These are phyloP conservation scores for Drosophila rubida DNA, from an alignment of 2,888 invertebrate genomes.

Conservation along the genomic window DNA sequence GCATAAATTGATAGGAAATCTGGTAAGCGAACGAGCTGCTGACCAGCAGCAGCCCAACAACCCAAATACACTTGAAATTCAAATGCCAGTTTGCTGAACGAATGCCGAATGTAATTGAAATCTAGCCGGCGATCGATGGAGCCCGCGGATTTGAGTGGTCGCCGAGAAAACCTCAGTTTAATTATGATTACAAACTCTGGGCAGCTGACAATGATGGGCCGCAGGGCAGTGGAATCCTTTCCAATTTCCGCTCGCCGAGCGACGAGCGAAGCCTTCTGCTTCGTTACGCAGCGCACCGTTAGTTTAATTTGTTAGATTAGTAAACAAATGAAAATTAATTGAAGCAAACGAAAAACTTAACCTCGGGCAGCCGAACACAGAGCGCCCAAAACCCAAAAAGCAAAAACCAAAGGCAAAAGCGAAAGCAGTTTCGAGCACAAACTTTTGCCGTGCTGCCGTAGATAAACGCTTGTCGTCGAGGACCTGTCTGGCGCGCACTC, in stretches of 20 bases:
- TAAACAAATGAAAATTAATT: conserved; percentile 82
- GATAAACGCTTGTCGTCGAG: conserved; percentile 71
- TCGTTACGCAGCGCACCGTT: conserved; percentile 49
- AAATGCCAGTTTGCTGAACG: conserved; percentile 1
- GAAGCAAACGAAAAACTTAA: conserved; percentile 81
- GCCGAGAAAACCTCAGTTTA: conserved; percentile 32
- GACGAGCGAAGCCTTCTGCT: not conserved
- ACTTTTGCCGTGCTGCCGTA: conserved; percentile 59
- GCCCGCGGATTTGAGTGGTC: not conserved
- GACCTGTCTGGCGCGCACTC: conserved; percentile 4
- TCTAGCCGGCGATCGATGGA: not conserved
- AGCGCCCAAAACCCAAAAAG: conserved; percentile 1
- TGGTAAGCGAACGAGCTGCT: conserved; percentile 1
- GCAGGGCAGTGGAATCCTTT: conserved; percentile 61
- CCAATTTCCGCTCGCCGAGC: conserved; percentile 67
- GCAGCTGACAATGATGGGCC: conserved; percentile 49
- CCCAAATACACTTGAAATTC: not conserved
- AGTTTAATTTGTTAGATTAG: conserved; percentile 82
- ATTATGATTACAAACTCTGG: conserved; percentile 66
- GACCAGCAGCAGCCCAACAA: conserved; percentile 1
- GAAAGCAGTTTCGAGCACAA: conserved; percentile 34
- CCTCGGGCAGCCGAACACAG: conserved; percentile 51
- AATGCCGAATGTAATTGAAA: conserved; percentile 29
- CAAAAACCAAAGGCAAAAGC: conserved; percentile 4
- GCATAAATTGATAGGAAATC: conserved; percentile 56